These are phyloP conservation scores for Lepidothrix coronata DNA, from an alignment of 2,113 vertebrate genomes.

Conservation along the genomic window DNA sequence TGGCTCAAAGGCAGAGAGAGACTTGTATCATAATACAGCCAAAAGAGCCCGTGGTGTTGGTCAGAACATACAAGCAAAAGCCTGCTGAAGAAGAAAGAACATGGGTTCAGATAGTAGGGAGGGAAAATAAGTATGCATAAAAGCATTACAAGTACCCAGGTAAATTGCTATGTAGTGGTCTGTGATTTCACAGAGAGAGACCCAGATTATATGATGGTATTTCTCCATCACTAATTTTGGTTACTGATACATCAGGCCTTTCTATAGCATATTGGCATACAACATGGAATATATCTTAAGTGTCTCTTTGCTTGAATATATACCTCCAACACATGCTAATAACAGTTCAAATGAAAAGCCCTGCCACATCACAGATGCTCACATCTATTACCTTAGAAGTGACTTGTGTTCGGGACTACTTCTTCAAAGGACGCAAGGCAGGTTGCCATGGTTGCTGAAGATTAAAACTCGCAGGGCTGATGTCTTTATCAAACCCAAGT, in stretches of 20 bases:
- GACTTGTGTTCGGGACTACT: not conserved
- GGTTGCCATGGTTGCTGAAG: not conserved
- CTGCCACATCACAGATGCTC: constrained; percentile 37
- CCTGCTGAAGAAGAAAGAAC: not conserved
- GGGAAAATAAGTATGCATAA: not conserved
- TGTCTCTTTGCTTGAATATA: not conserved
- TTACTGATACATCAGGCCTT: not conserved
- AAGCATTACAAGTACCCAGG: not conserved
- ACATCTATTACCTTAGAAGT: constrained; percentile 20
- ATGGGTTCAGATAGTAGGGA: not conserved
- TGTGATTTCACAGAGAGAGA: not conserved
- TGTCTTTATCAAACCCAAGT: not conserved
- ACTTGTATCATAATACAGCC: not conserved
- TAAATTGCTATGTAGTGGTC: not conserved
- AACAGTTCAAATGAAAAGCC: constrained; percentile 33
- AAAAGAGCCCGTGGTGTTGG: not conserved
- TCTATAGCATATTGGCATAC: not conserved
- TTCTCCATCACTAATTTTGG: constrained; percentile 28
- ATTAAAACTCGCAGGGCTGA: not conserved
- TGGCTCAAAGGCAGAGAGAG: not conserved
- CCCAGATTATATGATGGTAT: not conserved
- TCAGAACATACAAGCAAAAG: not conserved
- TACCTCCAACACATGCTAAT: constrained; percentile 36
- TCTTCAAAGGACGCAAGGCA: not conserved
- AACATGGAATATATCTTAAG: not conserved